These are phyloP conservation scores for Sitobion miscanthi DNA, from an alignment of 1,140 invertebrate species.

Conservation along the genomic window DNA sequence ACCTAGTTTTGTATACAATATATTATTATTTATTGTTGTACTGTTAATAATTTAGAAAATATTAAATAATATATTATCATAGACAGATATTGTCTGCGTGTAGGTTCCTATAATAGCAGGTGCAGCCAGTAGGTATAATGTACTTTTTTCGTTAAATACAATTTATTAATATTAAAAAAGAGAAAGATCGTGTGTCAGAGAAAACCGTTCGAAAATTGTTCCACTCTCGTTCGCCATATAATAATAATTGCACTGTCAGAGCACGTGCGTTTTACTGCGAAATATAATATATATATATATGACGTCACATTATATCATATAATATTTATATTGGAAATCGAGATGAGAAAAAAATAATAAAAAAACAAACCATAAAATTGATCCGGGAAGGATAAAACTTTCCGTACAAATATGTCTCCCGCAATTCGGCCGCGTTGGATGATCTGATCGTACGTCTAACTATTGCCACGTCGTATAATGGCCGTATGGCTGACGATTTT, in stretches of 20 bases:
- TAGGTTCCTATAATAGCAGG: not conserved
- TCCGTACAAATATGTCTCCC: not conserved
- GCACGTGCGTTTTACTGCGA: not conserved
- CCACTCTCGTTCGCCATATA: not conserved
- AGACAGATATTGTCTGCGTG: not conserved
- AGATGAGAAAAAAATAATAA: not conserved
- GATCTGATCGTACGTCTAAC: not conserved
- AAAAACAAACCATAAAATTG: not conserved
- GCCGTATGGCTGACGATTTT: not conserved
- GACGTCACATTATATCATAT: not conserved
- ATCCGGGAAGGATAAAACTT: not conserved
- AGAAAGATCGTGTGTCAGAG: not conserved
- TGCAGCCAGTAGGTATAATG: not conserved
- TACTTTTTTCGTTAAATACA: not conserved
- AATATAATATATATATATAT: not conserved
- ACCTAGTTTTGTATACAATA: not conserved
- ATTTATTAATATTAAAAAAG: conserved; percentile 8
- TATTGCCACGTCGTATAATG: not conserved
- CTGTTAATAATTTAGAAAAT: not conserved
- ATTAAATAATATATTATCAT: not conserved
- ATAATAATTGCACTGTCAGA: not conserved
- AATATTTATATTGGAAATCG: not conserved
- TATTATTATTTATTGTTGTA: not conserved
- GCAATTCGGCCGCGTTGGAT: not conserved
- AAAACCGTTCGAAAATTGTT: not conserved